phyloP scores from a whole-genome alignment of 2,888 invertebrate genomes.

The Labia minor region DNA sequence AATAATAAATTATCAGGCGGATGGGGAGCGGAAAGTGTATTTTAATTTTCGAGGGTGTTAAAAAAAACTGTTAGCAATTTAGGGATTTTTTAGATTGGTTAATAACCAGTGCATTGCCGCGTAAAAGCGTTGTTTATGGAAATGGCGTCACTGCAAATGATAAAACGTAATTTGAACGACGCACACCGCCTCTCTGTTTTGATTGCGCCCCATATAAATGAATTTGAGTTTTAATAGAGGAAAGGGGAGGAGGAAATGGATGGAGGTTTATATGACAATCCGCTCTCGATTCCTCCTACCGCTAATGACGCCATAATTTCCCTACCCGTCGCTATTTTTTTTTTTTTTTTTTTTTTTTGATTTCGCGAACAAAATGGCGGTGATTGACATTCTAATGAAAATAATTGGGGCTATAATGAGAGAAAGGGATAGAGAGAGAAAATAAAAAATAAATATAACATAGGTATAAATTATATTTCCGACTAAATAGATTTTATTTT shows the following conservation, averaged over 20 bases:
- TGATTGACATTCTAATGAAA: not conserved
- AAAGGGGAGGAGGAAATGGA: not conserved
- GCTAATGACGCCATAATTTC: slow-evolving; percentile 7
- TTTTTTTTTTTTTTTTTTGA: not conserved
- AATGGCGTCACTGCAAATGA: slow-evolving; percentile 5
- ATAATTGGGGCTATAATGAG: too few relatives aligned
- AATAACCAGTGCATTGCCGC: not conserved
- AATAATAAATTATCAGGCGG: not conserved
- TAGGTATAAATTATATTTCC: too few relatives aligned
- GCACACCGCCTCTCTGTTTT: slow-evolving; percentile 8
- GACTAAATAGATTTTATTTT: too few relatives aligned
- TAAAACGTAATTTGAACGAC: slow-evolving; percentile 13
- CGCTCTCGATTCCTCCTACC: not conserved
- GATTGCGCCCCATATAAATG: slow-evolving; percentile 5
- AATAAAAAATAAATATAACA: too few relatives aligned
- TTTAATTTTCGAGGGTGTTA: slow-evolving; percentile 1
- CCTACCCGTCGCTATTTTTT: too few relatives aligned
- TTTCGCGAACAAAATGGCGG: slow-evolving; percentile 13
- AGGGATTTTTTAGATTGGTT: slow-evolving; percentile 7
- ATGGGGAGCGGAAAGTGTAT: slow-evolving; percentile 1
- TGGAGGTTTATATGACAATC: not conserved
- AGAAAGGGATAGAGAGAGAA: too few relatives aligned
- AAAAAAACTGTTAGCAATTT: not conserved
- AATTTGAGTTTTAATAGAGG: slow-evolving; percentile 1
- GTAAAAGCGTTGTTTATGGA: slow-evolving; percentile 13